Evolutionary conservation across 2,797 vertebrate genomes (phyloP).

Genomic region (Botia kubotai): DNA sequence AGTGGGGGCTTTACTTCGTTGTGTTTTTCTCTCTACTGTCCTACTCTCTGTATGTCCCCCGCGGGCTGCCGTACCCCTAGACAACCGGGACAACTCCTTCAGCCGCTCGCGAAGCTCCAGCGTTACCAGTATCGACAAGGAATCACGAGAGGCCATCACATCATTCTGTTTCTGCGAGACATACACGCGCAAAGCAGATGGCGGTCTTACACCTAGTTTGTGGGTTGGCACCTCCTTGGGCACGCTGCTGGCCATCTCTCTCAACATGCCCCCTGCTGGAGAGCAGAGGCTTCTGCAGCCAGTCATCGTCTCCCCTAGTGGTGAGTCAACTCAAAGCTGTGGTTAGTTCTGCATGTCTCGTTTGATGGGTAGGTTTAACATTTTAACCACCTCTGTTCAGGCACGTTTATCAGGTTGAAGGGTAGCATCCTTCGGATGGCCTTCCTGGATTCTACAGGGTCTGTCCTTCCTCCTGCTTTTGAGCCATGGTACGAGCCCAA

Average conservation of each 20-base stretch:
- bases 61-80: slow-evolving; percentile 84
- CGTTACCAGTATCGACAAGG: slow-evolving; percentile 98
- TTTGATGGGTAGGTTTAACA: not conserved
- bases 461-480: slow-evolving; percentile 83
- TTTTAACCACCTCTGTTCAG: slow-evolving; percentile 67
- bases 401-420: slow-evolving; percentile 92
- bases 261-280: slow-evolving; percentile 91
- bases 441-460: slow-evolving; percentile 90
- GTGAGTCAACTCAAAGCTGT: slow-evolving; percentile 75
- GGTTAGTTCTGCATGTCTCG: not conserved
- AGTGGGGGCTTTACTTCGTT: slow-evolving; percentile 61
- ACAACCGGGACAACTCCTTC: slow-evolving; percentile 97
- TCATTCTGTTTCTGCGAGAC: slow-evolving; percentile 94
- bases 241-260: slow-evolving; percentile 86
- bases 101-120: slow-evolving; percentile 98
- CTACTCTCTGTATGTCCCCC: slow-evolving; percentile 84
- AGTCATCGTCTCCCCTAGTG: slow-evolving; percentile 92
- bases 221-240: slow-evolving; percentile 95
- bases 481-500: slow-evolving; percentile 94
- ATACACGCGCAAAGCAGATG: slow-evolving; percentile 89
- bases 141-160: slow-evolving; percentile 91
- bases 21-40: slow-evolving; percentile 73
- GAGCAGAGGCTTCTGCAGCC: slow-evolving; percentile 96
- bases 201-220: slow-evolving; percentile 84
- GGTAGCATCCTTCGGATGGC: slow-evolving; percentile 92